Base-by-base conservation (phyloP, 2,113 vertebrate species). In the Condylura cristata region DNA sequence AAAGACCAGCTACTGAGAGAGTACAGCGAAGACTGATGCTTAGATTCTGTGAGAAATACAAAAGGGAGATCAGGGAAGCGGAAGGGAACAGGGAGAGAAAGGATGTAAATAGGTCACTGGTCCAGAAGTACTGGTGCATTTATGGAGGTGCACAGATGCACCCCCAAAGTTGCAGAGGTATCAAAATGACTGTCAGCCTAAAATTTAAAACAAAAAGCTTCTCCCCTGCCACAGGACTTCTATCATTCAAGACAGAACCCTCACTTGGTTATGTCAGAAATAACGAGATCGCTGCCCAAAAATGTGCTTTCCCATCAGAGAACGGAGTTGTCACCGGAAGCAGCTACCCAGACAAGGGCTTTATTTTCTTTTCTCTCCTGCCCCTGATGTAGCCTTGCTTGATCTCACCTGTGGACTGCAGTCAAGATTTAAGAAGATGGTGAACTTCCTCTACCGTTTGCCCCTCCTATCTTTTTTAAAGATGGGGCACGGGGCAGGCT, bases 401-500 rank as follows among this genome's bases (percentile, higher is more conserved):
- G 1, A 74, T 61, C 34, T 24, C 34, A n/a, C 32, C n/a, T 16
- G 41, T 48, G 63, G 44, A 72, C 28, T 79, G 66, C 41, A 68
- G 58, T 60, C 18, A 90, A 68, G 48, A 39, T 28, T 61, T 20
- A 91, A 74, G 76, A 78, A 41, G 48, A 32, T 48, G 28, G 5
- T 28, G 8, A 20, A 39, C 17, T 18, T n/a, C 44, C 53, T 79
- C 18, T 26, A 24, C 30, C 28, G 51, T 91, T 82, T 61, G 61
- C 34, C 61, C 28, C 12, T 66, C 80, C 48, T 28, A 70, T 7
- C 66, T 60, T 58, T 83, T n/a, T 79, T 95, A 63, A 72, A 93
- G 41, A 82, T 17, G 14, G 63, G 46, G n/a, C 44, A 13, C 18
- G 22, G 8, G 5, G 9, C 80, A 61, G 28, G 30, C 41, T 61